Evolutionary conservation across 2,113 vertebrate species (phyloP).

Genomic region (Dasyornis broadbenti): DNA sequence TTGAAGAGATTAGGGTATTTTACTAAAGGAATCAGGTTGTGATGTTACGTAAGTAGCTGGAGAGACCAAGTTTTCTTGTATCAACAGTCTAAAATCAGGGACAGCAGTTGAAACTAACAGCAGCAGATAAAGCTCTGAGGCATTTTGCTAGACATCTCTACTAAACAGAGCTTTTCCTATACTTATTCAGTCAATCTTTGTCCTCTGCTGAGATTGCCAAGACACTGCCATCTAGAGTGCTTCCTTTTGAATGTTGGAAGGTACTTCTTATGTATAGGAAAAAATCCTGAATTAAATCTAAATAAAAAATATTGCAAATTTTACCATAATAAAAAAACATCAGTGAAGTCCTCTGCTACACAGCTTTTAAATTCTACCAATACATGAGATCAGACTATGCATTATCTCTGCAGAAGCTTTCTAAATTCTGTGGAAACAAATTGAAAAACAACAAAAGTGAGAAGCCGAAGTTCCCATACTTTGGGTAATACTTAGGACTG

Average conservation of each 20-base stretch:
- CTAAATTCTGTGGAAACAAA: not conserved
- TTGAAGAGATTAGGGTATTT: not conserved
- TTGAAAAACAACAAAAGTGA: not conserved
- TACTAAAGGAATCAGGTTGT: not conserved
- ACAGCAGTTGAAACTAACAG: not conserved
- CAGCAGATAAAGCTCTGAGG: not conserved
- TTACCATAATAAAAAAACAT: not conserved
- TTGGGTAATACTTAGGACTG: not conserved
- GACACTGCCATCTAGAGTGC: constrained; percentile 30
- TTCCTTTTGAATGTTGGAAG: not conserved
- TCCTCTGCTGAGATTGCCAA: not conserved
- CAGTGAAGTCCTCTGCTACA: not conserved
- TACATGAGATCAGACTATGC: not conserved
- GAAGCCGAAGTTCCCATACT: not conserved
- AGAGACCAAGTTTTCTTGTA: not conserved
- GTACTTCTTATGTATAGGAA: not conserved
- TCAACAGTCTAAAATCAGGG: not conserved
- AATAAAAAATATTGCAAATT: not conserved
- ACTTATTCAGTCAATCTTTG: not conserved
- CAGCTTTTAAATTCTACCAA: not conserved
- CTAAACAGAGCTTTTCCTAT: not conserved
- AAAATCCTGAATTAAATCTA: not conserved
- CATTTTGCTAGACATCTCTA: not conserved
- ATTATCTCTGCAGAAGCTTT: not conserved
- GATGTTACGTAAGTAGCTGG: not conserved